These are phyloP conservation scores for Piscicola geometra DNA, from an alignment of 2,888 invertebrate genomes.

Conservation along the genomic window DNA sequence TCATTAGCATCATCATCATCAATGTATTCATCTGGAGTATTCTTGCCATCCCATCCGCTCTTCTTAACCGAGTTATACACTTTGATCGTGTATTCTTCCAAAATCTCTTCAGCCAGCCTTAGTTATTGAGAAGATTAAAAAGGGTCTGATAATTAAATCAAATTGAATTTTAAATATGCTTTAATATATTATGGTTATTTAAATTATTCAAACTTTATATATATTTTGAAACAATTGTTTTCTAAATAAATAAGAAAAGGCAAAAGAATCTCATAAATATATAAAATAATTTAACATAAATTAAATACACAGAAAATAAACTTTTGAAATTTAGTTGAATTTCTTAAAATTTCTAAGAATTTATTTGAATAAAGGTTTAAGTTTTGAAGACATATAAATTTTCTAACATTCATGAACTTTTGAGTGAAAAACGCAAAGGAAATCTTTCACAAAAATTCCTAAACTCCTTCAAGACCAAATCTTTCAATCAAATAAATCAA, in stretches of 20 bases:
- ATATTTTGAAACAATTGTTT: not conserved
- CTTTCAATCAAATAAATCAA: too few species aligned
- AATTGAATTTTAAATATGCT: not conserved
- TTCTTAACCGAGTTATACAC: conserved; percentile 63
- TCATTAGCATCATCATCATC: conserved; percentile 52
- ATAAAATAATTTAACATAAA: not conserved
- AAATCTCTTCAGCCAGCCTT: conserved; percentile 70
- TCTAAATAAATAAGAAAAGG: not conserved
- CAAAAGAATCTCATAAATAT: too few species aligned
- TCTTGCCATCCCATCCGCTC: conserved; percentile 65
- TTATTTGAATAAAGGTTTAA: too few species aligned
- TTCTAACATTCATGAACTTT: too few species aligned
- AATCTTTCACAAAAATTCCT: too few species aligned
- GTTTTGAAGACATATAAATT: too few species aligned
- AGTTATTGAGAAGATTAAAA: not conserved
- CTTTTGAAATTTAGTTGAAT: too few species aligned
- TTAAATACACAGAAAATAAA: not conserved
- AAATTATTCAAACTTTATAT: not conserved
- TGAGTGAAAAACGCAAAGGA: too few species aligned
- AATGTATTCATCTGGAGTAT: conserved; percentile 5
- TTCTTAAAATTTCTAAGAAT: too few species aligned
- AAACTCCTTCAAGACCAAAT: too few species aligned
- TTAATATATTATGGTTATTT: too few species aligned
- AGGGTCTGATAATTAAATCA: not conserved
- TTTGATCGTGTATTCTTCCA: conserved; percentile 69